Conservation (phyloP, 2,113 vertebrate species). For the Plecotus auritus region DNA sequence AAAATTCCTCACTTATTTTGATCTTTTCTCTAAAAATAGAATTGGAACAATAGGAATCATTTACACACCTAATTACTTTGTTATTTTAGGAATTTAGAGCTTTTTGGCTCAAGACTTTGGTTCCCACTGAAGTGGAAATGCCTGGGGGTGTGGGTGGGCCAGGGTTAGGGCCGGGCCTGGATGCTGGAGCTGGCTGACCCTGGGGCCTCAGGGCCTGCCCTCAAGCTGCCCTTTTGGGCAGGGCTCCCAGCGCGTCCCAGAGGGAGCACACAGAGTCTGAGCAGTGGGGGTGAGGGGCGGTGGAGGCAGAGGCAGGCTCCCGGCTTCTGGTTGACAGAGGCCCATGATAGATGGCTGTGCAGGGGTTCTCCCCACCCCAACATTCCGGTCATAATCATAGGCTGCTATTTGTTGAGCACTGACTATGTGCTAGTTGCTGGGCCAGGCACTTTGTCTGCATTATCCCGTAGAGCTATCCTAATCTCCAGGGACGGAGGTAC, state of each 20-base stretch:
- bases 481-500: background rate
- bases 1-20: background rate
- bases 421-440: background rate
- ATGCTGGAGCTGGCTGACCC: background rate
- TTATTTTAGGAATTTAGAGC: background rate
- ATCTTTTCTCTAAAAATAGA: background rate
- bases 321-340: background rate
- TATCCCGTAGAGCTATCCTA: background rate
- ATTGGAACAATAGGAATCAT: background rate
- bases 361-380: background rate
- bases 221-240: background rate
- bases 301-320: background rate
- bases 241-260: background rate
- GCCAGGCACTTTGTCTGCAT: background rate
- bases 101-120: conserved; percentile 1
- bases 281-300: background rate
- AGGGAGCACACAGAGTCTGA: background rate
- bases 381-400: background rate
- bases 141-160: background rate
- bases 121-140: background rate
- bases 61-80: background rate
- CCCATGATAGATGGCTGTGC: background rate
- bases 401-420: background rate
- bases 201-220: background rate
- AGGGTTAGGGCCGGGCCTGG: background rate